These are phyloP conservation scores for Centruroides sculpturatus DNA, from an alignment of 1,140 invertebrate genomes.

Conservation along the genomic window DNA sequence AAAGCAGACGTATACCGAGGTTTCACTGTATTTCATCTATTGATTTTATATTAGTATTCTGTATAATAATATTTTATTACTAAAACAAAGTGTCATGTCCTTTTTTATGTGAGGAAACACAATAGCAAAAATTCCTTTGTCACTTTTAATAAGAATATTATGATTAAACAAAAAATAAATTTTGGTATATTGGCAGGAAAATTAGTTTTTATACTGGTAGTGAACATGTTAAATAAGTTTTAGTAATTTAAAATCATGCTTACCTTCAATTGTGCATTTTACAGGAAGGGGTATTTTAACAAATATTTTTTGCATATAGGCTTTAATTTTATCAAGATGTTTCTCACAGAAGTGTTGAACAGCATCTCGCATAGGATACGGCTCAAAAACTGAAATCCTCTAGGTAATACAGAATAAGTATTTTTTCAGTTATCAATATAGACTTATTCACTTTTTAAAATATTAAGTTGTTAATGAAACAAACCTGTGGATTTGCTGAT, in stretches of 20 bases:
- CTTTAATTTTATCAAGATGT: slow-evolving; percentile 76
- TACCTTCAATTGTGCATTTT: slow-evolving; percentile 80
- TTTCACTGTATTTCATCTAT: no score
- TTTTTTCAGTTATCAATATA: neutral
- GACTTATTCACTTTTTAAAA: slow-evolving; percentile 2
- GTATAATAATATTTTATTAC: no score
- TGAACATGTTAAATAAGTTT: no score
- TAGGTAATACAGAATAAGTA: slow-evolving; percentile 26
- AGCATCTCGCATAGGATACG: slow-evolving; percentile 72
- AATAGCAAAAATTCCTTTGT: no score
- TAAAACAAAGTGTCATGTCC: no score
- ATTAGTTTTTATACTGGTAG: no score
- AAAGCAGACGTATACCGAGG: no score
- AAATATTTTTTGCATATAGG: slow-evolving; percentile 74
- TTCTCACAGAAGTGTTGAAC: slow-evolving; percentile 90
- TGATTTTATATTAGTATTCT: no score
- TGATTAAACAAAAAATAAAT: no score
- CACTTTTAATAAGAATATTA: no score
- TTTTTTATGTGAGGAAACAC: no score
- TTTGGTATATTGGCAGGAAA: no score
- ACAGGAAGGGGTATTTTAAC: slow-evolving; percentile 70
- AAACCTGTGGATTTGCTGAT: slow-evolving; percentile 12
- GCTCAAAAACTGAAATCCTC: slow-evolving; percentile 69
- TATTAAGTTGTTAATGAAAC: slow-evolving; percentile 10
- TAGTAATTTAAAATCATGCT: slow-evolving; percentile 8